Percentiles rank a stretch among this genome's conserved stretches.
These are phyloP conservation scores for Nephrotoma flavescens DNA, from an alignment of 2,888 invertebrate genomes.

Conservation along the genomic window DNA sequence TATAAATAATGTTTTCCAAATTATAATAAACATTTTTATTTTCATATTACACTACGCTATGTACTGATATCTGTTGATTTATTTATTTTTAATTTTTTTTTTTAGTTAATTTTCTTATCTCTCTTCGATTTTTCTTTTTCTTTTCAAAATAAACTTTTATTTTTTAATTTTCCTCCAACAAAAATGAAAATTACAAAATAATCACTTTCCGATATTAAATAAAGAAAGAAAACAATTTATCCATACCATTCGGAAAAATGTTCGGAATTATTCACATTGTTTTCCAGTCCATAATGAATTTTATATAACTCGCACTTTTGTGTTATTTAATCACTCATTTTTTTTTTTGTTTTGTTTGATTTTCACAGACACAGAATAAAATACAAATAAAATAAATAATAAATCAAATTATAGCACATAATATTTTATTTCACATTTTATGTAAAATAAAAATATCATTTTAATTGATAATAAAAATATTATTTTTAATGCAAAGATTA, in stretches of 20 bases:
- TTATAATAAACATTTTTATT: background rate
- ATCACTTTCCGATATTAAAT: background rate
- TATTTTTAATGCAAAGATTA: background rate
- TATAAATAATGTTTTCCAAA: conserved; percentile 1
- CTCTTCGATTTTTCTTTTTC: background rate
- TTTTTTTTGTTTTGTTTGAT: background rate
- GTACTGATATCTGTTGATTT: background rate
- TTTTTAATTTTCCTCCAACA: background rate
- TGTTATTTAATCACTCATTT: background rate
- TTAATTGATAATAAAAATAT: background rate
- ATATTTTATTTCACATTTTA: background rate
- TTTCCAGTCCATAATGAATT: background rate
- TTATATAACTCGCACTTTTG: background rate
- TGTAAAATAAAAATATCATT: background rate
- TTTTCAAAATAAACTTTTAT: background rate
- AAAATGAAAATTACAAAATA: background rate
- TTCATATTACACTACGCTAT: background rate
- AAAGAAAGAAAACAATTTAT: background rate
- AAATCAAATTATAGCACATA: background rate
- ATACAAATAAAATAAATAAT: background rate
- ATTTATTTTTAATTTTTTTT: background rate
- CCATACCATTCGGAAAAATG: background rate
- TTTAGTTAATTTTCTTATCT: background rate
- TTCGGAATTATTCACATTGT: background rate
- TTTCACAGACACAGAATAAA: background rate